A percentile compares a stretch with the other conserved stretches of the same genome.
phyloP scores from a whole-genome alignment of 2,113 vertebrate species.

The Phodopus roborovskii region DNA sequence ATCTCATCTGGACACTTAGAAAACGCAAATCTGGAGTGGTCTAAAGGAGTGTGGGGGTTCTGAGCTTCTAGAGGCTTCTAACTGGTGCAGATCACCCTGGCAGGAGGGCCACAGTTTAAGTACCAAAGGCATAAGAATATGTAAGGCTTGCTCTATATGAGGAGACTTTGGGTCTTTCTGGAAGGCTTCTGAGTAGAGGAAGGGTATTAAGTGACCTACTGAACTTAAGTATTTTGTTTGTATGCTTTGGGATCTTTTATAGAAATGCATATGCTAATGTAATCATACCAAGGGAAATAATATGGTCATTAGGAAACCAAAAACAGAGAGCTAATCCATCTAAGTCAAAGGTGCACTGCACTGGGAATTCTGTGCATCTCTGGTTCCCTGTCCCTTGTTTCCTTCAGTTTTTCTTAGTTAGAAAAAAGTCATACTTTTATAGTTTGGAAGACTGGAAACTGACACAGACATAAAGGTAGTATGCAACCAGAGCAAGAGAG shows the following conservation, averaged over 20 bases:
- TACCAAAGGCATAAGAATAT: neutral
- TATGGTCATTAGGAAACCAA: neutral
- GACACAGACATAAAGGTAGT: conserved; percentile 74
- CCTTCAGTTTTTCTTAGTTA: neutral
- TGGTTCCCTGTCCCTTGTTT: neutral
- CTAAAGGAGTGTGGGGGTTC: neutral
- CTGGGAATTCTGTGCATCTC: conserved; percentile 58
- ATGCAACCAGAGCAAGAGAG: conserved; percentile 64
- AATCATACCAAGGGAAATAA: conserved; percentile 18
- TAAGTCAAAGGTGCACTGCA: conserved; percentile 41
- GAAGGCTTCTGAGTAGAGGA: neutral
- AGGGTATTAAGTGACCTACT: neutral
- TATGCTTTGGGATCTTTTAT: neutral
- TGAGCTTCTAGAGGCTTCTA: neutral
- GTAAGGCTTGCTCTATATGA: neutral
- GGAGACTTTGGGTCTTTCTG: neutral
- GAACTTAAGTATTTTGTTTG: neutral
- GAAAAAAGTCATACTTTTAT: neutral
- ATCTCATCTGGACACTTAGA: neutral
- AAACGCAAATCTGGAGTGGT: neutral
- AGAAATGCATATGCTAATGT: neutral
- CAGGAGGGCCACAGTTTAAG: neutral
- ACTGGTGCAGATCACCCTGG: neutral
- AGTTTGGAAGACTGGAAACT: conserved; percentile 22
- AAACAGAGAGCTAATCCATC: conserved; percentile 8